Percentiles rank a stretch among this genome's conserved stretches.
Conservation (phyloP, 2,888 invertebrate genomes). For the Rapana venosa region DNA sequence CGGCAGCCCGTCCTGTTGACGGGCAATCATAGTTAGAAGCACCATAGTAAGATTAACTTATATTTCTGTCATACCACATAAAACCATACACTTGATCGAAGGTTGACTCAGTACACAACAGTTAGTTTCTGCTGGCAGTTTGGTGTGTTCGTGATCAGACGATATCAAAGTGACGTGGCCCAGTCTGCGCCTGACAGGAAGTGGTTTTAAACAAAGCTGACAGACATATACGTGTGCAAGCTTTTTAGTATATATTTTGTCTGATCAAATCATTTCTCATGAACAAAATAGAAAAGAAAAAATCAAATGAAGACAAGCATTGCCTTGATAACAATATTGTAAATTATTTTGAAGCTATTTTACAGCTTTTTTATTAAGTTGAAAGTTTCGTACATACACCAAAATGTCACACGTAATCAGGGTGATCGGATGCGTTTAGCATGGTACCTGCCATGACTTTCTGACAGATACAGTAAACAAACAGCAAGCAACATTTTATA, state of each 20-base stretch:
- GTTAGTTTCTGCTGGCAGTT: not conserved
- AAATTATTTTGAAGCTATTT: not conserved
- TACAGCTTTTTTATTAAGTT: not conserved
- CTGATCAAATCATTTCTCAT: not conserved
- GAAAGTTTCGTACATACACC: constrained; percentile 46
- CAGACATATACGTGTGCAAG: not conserved
- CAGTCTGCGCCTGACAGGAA: constrained; percentile 50
- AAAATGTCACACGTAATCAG: constrained; percentile 57
- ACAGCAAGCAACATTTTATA: not conserved
- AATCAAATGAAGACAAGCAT: not conserved
- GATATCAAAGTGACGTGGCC: constrained; percentile 52
- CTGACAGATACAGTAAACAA: not conserved
- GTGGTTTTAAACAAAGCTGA: constrained; percentile 14
- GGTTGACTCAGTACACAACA: not conserved
- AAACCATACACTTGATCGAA: not conserved
- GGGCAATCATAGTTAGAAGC: constrained; percentile 97
- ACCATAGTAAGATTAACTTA: constrained; percentile 84
- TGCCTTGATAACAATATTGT: not conserved
- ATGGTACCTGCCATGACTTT: constrained; percentile 30
- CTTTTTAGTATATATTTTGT: not conserved
- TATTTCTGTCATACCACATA: constrained; percentile 5
- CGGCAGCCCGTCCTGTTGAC: constrained; percentile 95
- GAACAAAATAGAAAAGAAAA: not conserved
- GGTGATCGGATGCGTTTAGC: constrained; percentile 23
- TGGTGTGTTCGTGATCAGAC: constrained; percentile 25